A percentile compares a stretch with the other conserved stretches of the same genome.
Evolutionary conservation across 2,797 vertebrate genomes (phyloP).

Genomic region (Neosalanx taihuensis): DNA sequence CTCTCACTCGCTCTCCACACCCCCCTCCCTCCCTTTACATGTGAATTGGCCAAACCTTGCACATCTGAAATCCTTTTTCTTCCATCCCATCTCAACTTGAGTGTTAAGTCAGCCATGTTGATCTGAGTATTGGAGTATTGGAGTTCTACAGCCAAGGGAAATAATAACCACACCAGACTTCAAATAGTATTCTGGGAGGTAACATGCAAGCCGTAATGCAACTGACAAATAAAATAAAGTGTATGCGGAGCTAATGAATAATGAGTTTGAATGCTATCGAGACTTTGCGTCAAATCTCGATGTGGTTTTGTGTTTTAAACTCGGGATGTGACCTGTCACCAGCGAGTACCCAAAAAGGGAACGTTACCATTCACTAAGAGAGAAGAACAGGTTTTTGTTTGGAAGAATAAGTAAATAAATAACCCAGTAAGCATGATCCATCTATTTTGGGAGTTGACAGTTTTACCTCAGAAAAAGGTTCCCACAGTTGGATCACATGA

Average conservation of each 20-base stretch:
- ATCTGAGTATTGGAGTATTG: constrained; percentile 20
- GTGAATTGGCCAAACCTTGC: constrained; percentile 10
- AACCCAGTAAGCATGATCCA: too few species aligned
- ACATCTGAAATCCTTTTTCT: constrained; percentile 8
- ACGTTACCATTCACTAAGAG: not conserved
- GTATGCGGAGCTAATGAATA: constrained; percentile 9
- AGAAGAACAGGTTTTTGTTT: too few species aligned
- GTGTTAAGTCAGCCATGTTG: constrained; percentile 28
- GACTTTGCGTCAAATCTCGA: constrained; percentile 12
- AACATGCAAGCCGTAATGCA: constrained; percentile 19
- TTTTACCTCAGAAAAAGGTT: not conserved
- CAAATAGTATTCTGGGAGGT: constrained; percentile 17
- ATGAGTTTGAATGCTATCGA: constrained; percentile 19
- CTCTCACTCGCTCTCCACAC: not conserved
- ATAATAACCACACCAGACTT: constrained; percentile 17
- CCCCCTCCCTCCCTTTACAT: too few species aligned
- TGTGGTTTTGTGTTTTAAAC: constrained; percentile 1
- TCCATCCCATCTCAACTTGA: constrained; percentile 3
- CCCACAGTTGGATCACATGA: not conserved
- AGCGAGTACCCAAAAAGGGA: not conserved
- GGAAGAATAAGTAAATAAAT: too few species aligned
- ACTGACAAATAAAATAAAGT: constrained; percentile 9
- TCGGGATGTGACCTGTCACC: not conserved
- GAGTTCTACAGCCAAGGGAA: constrained; percentile 13
- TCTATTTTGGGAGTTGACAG: too few species aligned